Conservation (phyloP, 2,888 invertebrate genomes). For the Pheosia tremula region DNA sequence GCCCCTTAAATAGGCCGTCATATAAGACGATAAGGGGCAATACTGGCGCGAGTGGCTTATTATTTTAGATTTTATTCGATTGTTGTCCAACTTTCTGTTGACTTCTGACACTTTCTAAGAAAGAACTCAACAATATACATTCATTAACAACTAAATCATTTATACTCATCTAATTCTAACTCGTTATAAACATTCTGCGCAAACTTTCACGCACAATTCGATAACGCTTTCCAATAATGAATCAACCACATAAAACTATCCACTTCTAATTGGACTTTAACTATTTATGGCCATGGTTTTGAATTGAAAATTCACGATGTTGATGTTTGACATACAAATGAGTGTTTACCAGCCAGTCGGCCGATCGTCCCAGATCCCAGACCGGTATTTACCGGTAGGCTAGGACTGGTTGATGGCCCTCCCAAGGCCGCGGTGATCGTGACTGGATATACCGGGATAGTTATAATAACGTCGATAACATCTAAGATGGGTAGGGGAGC, state of each 20-base stretch:
- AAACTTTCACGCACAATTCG: constrained; percentile 3
- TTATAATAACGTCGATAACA: constrained; percentile 1
- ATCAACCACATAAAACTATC: constrained; percentile 3
- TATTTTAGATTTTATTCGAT: too few relatives aligned
- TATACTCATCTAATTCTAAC: too few relatives aligned
- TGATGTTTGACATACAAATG: constrained; percentile 10
- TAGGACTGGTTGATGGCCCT: constrained; percentile 44
- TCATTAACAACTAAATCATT: too few relatives aligned
- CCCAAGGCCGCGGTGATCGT: constrained; percentile 59
- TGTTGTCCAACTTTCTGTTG: too few relatives aligned
- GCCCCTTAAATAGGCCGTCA: too few relatives aligned
- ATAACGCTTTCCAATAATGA: not conserved
- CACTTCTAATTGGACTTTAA: not conserved
- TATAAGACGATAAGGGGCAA: too few relatives aligned
- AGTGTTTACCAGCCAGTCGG: not conserved
- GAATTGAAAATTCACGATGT: not conserved
- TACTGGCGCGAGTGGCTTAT: too few relatives aligned
- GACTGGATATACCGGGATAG: constrained; percentile 19
- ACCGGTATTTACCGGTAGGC: constrained; percentile 35
- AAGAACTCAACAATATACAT: too few relatives aligned
- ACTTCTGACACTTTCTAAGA: too few relatives aligned
- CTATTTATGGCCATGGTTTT: not conserved
- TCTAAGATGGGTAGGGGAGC: not conserved
- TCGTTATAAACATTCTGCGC: not conserved
- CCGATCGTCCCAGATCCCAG: constrained; percentile 27